Conservation (phyloP, 2,797 vertebrate genomes). For the Prionace glauca region DNA sequence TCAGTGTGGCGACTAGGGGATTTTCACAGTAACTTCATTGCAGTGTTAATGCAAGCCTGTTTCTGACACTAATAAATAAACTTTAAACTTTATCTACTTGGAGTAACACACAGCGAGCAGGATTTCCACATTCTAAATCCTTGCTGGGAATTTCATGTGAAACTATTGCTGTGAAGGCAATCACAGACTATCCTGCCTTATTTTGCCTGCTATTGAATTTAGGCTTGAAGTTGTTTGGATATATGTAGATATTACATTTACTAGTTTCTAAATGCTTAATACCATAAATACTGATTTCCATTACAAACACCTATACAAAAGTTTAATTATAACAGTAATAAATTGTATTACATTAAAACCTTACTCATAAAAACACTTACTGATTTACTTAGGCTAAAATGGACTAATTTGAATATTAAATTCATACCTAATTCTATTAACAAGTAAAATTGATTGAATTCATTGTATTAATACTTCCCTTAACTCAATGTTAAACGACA, state of each 20-base stretch:
- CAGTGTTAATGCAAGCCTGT: too few relatives aligned
- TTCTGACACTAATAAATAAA: too few relatives aligned
- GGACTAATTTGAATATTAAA: not conserved
- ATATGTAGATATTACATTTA: not conserved
- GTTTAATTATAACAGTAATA: not conserved
- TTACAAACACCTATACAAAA: not conserved
- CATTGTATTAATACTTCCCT: not conserved
- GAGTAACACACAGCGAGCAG: not conserved
- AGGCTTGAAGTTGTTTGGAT: not conserved
- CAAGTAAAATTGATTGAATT: not conserved
- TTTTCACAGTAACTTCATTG: too few relatives aligned
- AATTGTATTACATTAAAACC: not conserved
- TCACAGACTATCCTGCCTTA: not conserved
- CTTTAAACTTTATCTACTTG: not conserved
- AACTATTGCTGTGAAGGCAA: not conserved
- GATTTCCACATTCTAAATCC: not conserved
- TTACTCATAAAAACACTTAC: not conserved
- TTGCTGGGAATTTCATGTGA: not conserved
- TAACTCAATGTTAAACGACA: not conserved
- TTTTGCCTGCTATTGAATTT: not conserved
- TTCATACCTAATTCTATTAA: not conserved
- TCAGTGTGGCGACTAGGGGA: too few relatives aligned
- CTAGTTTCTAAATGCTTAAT: not conserved
- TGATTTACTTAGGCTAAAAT: not conserved
- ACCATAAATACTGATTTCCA: not conserved